Evolutionary conservation across 2,888 invertebrate genomes (phyloP).

Genomic region (Drosophila limbata): DNA sequence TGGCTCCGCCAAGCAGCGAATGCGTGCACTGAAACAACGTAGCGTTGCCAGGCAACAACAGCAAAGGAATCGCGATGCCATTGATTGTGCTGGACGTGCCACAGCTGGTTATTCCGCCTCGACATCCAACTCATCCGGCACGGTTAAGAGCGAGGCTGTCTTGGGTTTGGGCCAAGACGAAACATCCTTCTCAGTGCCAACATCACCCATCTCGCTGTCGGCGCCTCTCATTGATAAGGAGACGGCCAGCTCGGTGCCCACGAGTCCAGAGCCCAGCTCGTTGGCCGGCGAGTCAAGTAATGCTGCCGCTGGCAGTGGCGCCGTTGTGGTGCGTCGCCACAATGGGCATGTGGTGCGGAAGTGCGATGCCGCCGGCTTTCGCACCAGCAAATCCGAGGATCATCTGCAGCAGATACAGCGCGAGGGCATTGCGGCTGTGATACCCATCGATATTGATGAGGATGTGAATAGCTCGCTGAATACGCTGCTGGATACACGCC

Average conservation of each 20-base stretch:
- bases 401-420: conserved; percentile 90
- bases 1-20: conserved; percentile 76
- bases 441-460: conserved; percentile 95
- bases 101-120: conserved; percentile 54
- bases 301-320: conserved; percentile 86
- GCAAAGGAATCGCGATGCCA: conserved; percentile 71
- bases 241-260: conserved; percentile 88
- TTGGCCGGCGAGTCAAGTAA: conserved; percentile 82
- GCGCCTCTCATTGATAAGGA: conserved; percentile 85
- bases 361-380: conserved; percentile 89
- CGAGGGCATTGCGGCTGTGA: conserved; percentile 90
- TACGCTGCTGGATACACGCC: conserved; percentile 93
- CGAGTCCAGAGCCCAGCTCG: conserved; percentile 88
- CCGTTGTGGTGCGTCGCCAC: conserved; percentile 85
- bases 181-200: conserved; percentile 85
- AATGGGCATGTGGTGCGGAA: conserved; percentile 85
- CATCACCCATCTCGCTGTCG: conserved; percentile 86
- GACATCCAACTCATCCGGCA: conserved; percentile 84
- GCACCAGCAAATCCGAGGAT: conserved; percentile 96
- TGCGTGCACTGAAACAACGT: conserved; percentile 81
- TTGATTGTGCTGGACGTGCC: conserved; percentile 68
- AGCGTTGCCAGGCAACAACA: conserved; percentile 67
- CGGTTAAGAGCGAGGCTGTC: conserved; percentile 83
- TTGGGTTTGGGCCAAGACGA: conserved; percentile 77
- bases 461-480: conserved; percentile 97